phyloP scores from a whole-genome alignment of 1,140 invertebrate genomes.

The Achroia grisella region DNA sequence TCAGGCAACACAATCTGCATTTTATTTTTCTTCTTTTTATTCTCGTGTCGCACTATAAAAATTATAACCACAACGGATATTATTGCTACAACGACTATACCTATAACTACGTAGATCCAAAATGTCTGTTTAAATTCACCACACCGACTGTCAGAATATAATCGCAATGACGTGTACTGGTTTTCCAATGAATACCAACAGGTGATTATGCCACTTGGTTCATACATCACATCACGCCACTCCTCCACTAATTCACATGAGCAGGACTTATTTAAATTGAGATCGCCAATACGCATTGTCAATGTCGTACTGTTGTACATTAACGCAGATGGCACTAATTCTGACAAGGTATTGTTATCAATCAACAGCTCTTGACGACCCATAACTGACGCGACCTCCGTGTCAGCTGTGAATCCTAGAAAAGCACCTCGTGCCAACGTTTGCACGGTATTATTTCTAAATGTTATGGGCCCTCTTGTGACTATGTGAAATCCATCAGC shows the following conservation, averaged over 20 bases:
- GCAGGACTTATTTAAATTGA: conserved; percentile 77
- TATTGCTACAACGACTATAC: conserved; percentile 56
- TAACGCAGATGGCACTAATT: conserved; percentile 75
- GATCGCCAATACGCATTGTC: conserved; percentile 71
- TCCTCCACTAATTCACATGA: conserved; percentile 71
- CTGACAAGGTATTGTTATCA: conserved; percentile 77
- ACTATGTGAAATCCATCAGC: conserved; percentile 78
- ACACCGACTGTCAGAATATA: conserved; percentile 49
- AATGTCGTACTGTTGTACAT: conserved; percentile 75
- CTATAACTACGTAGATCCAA: conserved; percentile 59
- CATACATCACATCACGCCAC: conserved; percentile 43
- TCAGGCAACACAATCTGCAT: conserved; percentile 83
- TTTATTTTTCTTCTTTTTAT: conserved; percentile 62
- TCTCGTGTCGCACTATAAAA: conserved; percentile 50
- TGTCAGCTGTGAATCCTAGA: conserved; percentile 73
- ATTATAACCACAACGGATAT: conserved; percentile 44
- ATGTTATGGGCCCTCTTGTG: conserved; percentile 76
- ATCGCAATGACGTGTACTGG: conserved; percentile 49
- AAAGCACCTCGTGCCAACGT: conserved; percentile 76
- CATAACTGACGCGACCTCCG: conserved; percentile 45
- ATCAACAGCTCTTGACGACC: conserved; percentile 75
- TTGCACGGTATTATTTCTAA: conserved; percentile 79
- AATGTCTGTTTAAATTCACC: conserved; percentile 57
- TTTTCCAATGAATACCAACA: conserved; percentile 57
- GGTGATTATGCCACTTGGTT: conserved; percentile 45